Evolutionary conservation across 2,113 vertebrate genomes (phyloP).

Genomic region (Megaleporinus macrocephalus): DNA sequence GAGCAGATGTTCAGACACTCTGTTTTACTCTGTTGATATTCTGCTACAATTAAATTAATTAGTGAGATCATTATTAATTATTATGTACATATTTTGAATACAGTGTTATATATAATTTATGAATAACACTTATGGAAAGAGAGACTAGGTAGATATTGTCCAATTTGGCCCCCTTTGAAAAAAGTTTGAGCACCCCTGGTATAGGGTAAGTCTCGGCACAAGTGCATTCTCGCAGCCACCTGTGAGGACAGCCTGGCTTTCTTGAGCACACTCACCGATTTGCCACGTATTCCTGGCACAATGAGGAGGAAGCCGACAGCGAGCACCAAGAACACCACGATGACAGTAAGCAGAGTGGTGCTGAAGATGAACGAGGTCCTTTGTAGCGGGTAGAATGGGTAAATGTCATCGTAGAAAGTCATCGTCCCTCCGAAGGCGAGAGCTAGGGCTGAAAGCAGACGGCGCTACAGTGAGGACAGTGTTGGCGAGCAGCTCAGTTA

Average conservation of each 20-base stretch:
- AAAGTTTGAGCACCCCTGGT: too few species aligned
- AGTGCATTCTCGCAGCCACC: too few species aligned
- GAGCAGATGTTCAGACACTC: too few species aligned
- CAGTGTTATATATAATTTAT: too few species aligned
- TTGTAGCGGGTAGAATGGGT: conserved; percentile 86
- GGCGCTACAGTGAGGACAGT: conserved; percentile 70
- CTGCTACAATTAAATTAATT: too few species aligned
- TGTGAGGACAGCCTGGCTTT: neutral
- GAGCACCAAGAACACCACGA: conserved; percentile 85
- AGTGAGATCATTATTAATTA: too few species aligned
- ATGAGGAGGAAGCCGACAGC: conserved; percentile 85
- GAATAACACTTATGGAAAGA: too few species aligned
- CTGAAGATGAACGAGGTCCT: conserved; percentile 78
- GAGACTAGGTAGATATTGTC: too few species aligned
- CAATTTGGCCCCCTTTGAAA: too few species aligned
- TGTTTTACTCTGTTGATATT: too few species aligned
- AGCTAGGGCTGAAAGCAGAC: conserved; percentile 62
- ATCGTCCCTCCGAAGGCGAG: conserved; percentile 75
- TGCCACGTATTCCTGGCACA: conserved; percentile 91
- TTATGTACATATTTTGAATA: too few species aligned
- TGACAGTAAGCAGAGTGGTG: conserved; percentile 80
- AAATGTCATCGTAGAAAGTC: conserved; percentile 87
- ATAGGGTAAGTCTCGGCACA: too few species aligned
- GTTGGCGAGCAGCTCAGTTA: conserved; percentile 71
- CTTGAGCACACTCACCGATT: conserved; percentile 77